phyloP scores from a whole-genome alignment of 2,888 invertebrate genomes.

The Drosophila villosipedis region DNA sequence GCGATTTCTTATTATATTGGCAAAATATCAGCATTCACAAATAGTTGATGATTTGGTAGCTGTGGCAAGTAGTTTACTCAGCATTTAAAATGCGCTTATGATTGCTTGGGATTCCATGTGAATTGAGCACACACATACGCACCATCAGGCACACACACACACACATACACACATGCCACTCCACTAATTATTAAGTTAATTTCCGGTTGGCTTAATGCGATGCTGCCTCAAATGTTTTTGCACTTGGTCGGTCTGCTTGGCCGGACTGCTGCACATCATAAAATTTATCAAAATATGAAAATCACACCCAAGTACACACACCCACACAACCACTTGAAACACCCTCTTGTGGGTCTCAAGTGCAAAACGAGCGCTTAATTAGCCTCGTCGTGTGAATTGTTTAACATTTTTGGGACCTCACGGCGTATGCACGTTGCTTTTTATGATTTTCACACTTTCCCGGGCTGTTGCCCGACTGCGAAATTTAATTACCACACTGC shows the following conservation, averaged over 20 bases:
- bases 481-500: conserved; percentile 71
- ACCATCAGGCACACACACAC: conserved; percentile 6
- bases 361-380: conserved; percentile 73
- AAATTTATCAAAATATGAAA: conserved; percentile 75
- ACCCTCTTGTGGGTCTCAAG: conserved; percentile 65
- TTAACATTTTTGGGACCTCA: conserved; percentile 75
- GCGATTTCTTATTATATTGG: not conserved
- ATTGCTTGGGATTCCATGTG: conserved; percentile 12
- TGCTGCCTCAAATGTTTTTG: conserved; percentile 49
- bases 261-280: conserved; percentile 67
- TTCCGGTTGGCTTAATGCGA: conserved; percentile 65
- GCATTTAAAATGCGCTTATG: conserved; percentile 2
- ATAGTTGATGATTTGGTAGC: not conserved
- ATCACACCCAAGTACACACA: conserved; percentile 51
- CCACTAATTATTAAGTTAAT: conserved; percentile 68
- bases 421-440: conserved; percentile 74
- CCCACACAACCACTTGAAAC: conserved; percentile 31
- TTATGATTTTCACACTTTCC: conserved; percentile 76
- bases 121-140: conserved; percentile 10
- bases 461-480: conserved; percentile 57
- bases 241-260: conserved; percentile 33
- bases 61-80: not conserved
- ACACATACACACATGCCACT: conserved; percentile 29
- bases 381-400: conserved; percentile 76
- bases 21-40: not conserved